Evolutionary conservation across 2,888 invertebrate species (phyloP).

Genomic region (Phlogophora meticulosa): DNA sequence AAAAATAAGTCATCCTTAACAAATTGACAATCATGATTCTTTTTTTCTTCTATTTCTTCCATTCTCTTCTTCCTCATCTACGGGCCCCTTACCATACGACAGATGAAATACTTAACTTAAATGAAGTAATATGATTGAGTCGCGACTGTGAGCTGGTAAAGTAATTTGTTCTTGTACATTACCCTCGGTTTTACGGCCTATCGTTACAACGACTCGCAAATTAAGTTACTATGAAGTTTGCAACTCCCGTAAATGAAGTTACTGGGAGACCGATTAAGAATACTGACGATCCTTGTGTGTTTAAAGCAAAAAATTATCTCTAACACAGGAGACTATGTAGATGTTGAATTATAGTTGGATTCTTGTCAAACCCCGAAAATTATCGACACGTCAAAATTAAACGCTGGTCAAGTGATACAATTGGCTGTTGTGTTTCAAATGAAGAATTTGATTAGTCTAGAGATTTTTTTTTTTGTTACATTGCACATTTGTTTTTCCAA

Average conservation of each 20-base stretch:
- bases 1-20: too few species aligned
- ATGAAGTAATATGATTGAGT: slow-evolving; percentile 46
- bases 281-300: slow-evolving; percentile 15
- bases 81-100: not conserved
- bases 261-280: slow-evolving; percentile 35
- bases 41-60: not conserved
- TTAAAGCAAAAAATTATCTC: slow-evolving; percentile 15
- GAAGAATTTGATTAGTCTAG: too few species aligned
- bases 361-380: too few species aligned
- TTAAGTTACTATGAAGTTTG: slow-evolving; percentile 64
- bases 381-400: too few species aligned
- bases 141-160: slow-evolving; percentile 35
- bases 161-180: slow-evolving; percentile 60
- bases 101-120: slow-evolving; percentile 37
- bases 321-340: not conserved
- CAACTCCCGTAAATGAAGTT: slow-evolving; percentile 61
- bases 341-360: not conserved
- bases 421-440: too few species aligned
- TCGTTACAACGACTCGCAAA: slow-evolving; percentile 61
- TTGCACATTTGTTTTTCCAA: too few species aligned
- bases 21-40: too few species aligned
- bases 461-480: too few species aligned
- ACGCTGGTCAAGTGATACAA: too few species aligned
- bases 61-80: not conserved
- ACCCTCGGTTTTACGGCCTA: slow-evolving; percentile 59